phyloP scores from a whole-genome alignment of 2,888 invertebrate species.

The Rhingia campestris region DNA sequence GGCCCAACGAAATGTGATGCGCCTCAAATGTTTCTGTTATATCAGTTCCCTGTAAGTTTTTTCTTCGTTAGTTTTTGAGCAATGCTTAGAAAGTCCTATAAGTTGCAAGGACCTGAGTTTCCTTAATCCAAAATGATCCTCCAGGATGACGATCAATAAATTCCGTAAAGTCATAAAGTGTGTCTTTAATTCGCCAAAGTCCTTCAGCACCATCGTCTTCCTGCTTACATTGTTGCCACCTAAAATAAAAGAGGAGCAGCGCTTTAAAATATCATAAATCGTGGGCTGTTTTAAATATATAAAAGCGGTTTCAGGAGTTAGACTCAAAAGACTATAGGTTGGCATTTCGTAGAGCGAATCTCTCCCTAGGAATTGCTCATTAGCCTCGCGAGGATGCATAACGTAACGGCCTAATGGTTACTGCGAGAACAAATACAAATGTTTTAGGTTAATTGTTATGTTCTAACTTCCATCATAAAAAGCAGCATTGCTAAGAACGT shows the following conservation, averaged over 20 bases:
- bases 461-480: no score
- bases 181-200: slow-evolving; percentile 90
- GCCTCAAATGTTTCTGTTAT: slow-evolving; percentile 91
- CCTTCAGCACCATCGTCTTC: slow-evolving; percentile 89
- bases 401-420: no score
- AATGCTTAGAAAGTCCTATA: background rate
- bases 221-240: slow-evolving; percentile 87
- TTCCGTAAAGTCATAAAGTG: slow-evolving; percentile 91
- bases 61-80: background rate
- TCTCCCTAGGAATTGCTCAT: no score
- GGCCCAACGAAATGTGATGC: slow-evolving; percentile 86
- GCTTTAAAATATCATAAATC: background rate
- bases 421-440: no score
- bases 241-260: slow-evolving; percentile 59
- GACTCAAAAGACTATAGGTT: background rate
- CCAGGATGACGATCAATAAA: slow-evolving; percentile 94
- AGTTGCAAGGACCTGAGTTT: slow-evolving; percentile 85
- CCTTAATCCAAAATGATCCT: slow-evolving; percentile 89
- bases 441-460: no score
- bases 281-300: background rate
- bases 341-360: no score
- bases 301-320: background rate
- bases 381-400: no score
- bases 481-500: no score
- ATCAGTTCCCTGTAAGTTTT: slow-evolving; percentile 86